Conservation (phyloP, 2,113 vertebrate genomes). For the Spea multiplicata region DNA sequence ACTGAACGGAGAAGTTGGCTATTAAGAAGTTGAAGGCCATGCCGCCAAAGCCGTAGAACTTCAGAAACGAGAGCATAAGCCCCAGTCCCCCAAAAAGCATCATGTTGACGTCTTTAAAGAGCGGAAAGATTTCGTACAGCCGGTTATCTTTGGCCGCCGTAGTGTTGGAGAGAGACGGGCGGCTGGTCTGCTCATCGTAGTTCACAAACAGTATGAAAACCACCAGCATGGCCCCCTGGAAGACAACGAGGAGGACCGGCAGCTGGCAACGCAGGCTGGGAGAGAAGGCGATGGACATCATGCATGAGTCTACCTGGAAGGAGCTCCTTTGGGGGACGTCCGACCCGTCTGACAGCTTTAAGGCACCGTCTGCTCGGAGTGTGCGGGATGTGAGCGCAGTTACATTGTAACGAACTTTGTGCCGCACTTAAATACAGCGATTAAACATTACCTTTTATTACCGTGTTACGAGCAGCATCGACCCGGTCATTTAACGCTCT, state of each 20-base stretch:
- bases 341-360: too few species aligned
- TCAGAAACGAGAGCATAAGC: slow-evolving; percentile 76
- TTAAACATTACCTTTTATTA: slow-evolving; percentile 49
- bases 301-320: background rate
- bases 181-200: slow-evolving; percentile 63
- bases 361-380: background rate
- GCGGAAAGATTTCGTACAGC: slow-evolving; percentile 67
- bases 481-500: slow-evolving; percentile 10
- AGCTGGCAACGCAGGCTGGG: slow-evolving; percentile 56
- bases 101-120: slow-evolving; percentile 78
- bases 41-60: slow-evolving; percentile 70
- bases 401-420: slow-evolving; percentile 34
- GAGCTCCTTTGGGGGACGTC: background rate
- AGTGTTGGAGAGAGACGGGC: slow-evolving; percentile 51
- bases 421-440: slow-evolving; percentile 25
- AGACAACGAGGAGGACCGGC: slow-evolving; percentile 65
- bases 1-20: slow-evolving; percentile 75
- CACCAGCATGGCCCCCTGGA: slow-evolving; percentile 63
- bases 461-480: slow-evolving; percentile 8
- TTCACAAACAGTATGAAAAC: slow-evolving; percentile 71
- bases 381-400: background rate
- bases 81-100: slow-evolving; percentile 81
- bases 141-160: slow-evolving; percentile 55
- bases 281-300: slow-evolving; percentile 35
- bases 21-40: slow-evolving; percentile 78